Evolutionary conservation across 2,888 invertebrate species (phyloP), one percentile per base, ranked within the genome.

Genomic region (Perdita meconis): DNA sequence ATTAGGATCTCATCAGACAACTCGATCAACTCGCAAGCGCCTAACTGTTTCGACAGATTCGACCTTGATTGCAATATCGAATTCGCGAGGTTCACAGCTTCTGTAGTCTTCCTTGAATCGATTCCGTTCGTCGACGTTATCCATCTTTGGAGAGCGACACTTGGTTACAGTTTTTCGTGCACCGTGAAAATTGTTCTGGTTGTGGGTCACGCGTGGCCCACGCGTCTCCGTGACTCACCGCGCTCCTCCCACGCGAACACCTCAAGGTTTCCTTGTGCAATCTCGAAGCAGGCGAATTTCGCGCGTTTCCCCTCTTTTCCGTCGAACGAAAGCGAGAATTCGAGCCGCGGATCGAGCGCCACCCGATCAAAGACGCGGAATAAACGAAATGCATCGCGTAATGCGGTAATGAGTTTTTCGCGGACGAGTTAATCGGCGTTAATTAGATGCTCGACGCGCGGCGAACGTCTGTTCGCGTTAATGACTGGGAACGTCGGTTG

Each of bases 21-120:
- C 66, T 69, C 69, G 80, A 73, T 70, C 74, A 67, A 71, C 63
- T 72, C 74, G 78, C n/a, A 82, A 74, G 57, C 74, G 65, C 10
- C 68, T 77, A 84, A 83, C 67, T 78, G 65, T 78, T 80, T 82
- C 77, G 78, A 84, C 74, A 67, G 82, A 72, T 82, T 78, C 68
- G 82, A 68, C 80, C 80, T 84, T 84, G 75, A 60, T 72, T 63
- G 71, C 64, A 78, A 78, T 82, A 78, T 71, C 47, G 65, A 70
- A 81, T 78, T 68, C 70, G 72, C 59, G 69, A 73, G 57, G 59
- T 67, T 44, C 22, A n/a, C 40, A 34, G 44, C 8, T 24, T n/a
- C 50, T 47, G 50, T 68, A 57, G 42, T 16, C 42, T 30, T 12
- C 51, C 22, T 12, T 6, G 30, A 30, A 30, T 30, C 30, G 30